Conservation (phyloP, 2,888 invertebrate genomes). For the Lypha dubia region DNA sequence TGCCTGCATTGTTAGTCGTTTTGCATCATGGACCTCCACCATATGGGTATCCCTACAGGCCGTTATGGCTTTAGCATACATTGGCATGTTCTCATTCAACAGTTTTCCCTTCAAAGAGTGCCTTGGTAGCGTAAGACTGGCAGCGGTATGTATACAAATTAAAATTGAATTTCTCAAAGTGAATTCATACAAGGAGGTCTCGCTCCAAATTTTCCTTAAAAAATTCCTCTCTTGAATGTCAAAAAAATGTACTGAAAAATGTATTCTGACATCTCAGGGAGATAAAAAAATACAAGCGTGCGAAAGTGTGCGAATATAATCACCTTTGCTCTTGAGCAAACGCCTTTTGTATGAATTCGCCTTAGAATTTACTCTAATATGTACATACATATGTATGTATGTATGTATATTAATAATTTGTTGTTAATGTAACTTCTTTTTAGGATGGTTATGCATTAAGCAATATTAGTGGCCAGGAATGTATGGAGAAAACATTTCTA, state of each 20-base stretch:
- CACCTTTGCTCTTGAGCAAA: no score
- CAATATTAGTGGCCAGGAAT: slow-evolving; percentile 81
- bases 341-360: no score
- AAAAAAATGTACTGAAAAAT: no score
- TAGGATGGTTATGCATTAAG: slow-evolving; percentile 80
- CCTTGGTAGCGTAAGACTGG: slow-evolving; percentile 79
- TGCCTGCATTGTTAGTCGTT: slow-evolving; percentile 82
- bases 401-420: neutral
- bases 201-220: no score
- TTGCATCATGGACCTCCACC: slow-evolving; percentile 83
- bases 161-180: no score
- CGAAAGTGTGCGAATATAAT: no score
- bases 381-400: neutral
- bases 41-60: slow-evolving; percentile 83
- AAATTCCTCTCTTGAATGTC: no score
- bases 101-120: slow-evolving; percentile 82
- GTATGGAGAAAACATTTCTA: slow-evolving; percentile 82
- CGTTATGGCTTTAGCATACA: slow-evolving; percentile 81
- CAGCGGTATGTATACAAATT: slow-evolving; percentile 78
- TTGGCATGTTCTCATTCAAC: slow-evolving; percentile 82
- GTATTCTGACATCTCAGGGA: no score
- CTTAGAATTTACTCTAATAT: neutral
- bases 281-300: no score
- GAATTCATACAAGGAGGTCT: no score
- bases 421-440: slow-evolving; percentile 22